Evolutionary conservation across 2,888 invertebrate genomes (phyloP), one percentile per base, ranked within the genome.

Genomic region (Drosophila acutilabella): DNA sequence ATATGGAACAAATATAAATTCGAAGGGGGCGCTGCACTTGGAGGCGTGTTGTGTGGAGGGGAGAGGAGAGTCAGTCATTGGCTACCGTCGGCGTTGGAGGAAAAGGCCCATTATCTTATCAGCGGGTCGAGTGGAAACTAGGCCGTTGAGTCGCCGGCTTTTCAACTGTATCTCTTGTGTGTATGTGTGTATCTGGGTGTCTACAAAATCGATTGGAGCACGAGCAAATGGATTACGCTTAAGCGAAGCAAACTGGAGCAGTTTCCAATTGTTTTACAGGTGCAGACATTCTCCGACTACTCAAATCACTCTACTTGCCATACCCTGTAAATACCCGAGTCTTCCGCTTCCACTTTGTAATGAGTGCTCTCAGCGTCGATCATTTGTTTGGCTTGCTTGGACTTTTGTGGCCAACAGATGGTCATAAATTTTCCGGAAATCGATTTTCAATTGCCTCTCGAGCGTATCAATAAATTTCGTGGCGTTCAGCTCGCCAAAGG

Each of bases 61-160:
- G 33, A 30, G 33, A 14, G 14, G 18, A 41, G 20, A 59, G 70
- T 61, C 73, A 84, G 85, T 78, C 85, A 78, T 75, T 82, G 86
- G 71, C 72, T 68, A 81, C 53, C 54, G 56, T 61, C 53, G 64
- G 65, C 53, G 78, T 57, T 52, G 72, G 82, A 82, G 83, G 83
- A 84, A 84, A 79, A 80, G 82, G 68, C 76, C 70, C 87, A 86
- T 88, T 85, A 88, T 85, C 88, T 85, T 85, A 85, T 85, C 85
- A 88, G 84, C 77, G 59, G 54, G 66, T 70, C 58, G 76, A 30
- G 57, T 72, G 70, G 54, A 83, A 85, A 88, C 68, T 85, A 80
- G 88, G 88, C 72, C 82, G 68, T 6, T 64, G 57, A 14, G 68
- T 64, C 50, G 76, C 65, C 64, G 56, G 61, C 42, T 52, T 53